phyloP scores from a whole-genome alignment of 2,113 vertebrate species.

The Dryoscopus gambensis region DNA sequence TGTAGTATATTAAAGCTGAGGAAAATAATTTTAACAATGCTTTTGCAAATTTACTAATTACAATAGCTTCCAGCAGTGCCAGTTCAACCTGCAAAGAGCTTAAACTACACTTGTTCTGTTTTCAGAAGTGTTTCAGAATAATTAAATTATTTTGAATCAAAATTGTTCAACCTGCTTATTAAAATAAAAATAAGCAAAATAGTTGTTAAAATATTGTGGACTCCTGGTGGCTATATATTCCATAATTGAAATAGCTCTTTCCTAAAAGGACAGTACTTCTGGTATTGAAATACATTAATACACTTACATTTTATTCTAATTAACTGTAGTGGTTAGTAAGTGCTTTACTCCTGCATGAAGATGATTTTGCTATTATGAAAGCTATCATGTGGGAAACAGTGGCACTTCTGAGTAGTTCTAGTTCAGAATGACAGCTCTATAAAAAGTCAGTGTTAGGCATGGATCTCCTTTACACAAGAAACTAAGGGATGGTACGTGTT shows the following conservation, averaged over 20 bases:
- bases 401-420: background rate
- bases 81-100: conserved; percentile 28
- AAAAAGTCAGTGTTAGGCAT: background rate
- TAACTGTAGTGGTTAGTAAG: background rate
- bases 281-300: background rate
- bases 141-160: conserved; percentile 28
- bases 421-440: background rate
- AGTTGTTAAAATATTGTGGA: background rate
- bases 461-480: background rate
- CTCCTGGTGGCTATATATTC: background rate
- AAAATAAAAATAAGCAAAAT: conserved; percentile 21
- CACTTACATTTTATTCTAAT: conserved; percentile 10
- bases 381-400: background rate
- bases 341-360: background rate
- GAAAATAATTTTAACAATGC: conserved; percentile 47
- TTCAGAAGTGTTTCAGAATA: conserved; percentile 33
- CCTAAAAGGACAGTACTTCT: background rate
- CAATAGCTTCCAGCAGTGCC: conserved; percentile 9
- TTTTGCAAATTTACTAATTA: conserved; percentile 56
- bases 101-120: background rate
- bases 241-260: background rate
- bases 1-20: background rate
- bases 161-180: background rate
- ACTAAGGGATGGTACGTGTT: background rate
- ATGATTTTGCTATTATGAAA: background rate